Base-by-base conservation (phyloP, 2,888 invertebrate genomes). In the Himalopsyche kuldschensis region DNA sequence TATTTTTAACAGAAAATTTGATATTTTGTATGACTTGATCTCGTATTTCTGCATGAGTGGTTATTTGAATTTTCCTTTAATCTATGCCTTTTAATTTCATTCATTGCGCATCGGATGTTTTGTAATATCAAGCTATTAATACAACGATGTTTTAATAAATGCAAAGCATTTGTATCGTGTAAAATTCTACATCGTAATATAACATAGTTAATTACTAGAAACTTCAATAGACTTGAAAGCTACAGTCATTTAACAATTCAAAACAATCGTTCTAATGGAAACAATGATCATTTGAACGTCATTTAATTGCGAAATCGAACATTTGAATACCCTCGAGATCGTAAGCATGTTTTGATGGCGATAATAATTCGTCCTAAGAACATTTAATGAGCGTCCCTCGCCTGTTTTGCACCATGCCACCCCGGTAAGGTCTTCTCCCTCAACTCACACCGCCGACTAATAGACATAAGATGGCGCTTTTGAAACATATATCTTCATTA, bases 311-410 rank as follows among this genome's bases (percentile, higher is more conserved):
- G 55, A 55, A 55, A 55, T 55, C 55, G 55, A 55, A 55, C 55
- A 55, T 55, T 81, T 47, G 27, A 80, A 41, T 31, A 75, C 77
- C 20, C 79, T 46, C 80, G 17, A 80, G 78, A 80, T 80, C 80
- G 80, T 84, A 82, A 84, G 84, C 82, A 80, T 85, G 84, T 85
- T 84, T 86, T 86, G 84, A 86, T 86, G 84, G 84, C 86, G 82
- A 75, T 83, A 86, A 86, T 86, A 86, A 85, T 86, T 84, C 83
- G 83, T 84, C 82, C 83, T 80, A 83, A 80, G 81, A 76, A 69
- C 83, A 77, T 84, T 85, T 84, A 84, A 84, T 85, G 84, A 84
- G 84, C 84, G 76, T 75, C 85, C 84, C 78, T 55, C 27, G 35
- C 77, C 41, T 15, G 55, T 55, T 55, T 55, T 20, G 55, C 55